Evolutionary conservation across 2,888 invertebrate genomes (phyloP).

Genomic region (Megamerina dolium): DNA sequence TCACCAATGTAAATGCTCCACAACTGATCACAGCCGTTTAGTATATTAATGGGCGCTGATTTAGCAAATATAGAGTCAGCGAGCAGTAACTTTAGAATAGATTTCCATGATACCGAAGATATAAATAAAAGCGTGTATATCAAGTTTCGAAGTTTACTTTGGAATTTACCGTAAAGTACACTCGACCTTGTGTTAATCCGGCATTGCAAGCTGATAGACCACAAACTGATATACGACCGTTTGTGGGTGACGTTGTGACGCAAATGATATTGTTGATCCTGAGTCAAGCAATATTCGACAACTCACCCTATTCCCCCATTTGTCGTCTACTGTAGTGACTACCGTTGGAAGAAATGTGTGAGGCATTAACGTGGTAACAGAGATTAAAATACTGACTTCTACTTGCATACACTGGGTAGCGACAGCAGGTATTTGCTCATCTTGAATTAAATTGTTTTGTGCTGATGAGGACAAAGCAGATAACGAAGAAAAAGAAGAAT

Average conservation of each 20-base stretch:
- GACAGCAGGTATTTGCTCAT: too few relatives aligned
- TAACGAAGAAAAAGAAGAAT: background rate
- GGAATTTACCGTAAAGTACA: background rate
- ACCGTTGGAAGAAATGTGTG: too few relatives aligned
- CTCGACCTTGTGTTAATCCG: constrained; percentile 1
- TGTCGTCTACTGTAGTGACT: background rate
- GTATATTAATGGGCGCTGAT: too few relatives aligned
- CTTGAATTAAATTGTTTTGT: too few relatives aligned
- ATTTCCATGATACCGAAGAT: background rate
- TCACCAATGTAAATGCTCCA: too few relatives aligned
- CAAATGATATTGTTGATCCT: too few relatives aligned
- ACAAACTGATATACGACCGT: background rate
- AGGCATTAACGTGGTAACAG: background rate
- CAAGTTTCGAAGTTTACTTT: background rate
- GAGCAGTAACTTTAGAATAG: too few relatives aligned
- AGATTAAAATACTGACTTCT: background rate
- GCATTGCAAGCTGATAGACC: constrained; percentile 5
- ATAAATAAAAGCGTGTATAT: background rate
- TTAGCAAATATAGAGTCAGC: too few relatives aligned
- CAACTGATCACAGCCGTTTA: too few relatives aligned
- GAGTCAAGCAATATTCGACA: too few relatives aligned
- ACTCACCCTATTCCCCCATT: background rate
- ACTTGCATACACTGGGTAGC: too few relatives aligned
- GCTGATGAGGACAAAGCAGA: too few relatives aligned
- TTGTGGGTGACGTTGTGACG: background rate